Conservation (phyloP, 2,888 invertebrate species). For the Micoletzkya japonica region DNA sequence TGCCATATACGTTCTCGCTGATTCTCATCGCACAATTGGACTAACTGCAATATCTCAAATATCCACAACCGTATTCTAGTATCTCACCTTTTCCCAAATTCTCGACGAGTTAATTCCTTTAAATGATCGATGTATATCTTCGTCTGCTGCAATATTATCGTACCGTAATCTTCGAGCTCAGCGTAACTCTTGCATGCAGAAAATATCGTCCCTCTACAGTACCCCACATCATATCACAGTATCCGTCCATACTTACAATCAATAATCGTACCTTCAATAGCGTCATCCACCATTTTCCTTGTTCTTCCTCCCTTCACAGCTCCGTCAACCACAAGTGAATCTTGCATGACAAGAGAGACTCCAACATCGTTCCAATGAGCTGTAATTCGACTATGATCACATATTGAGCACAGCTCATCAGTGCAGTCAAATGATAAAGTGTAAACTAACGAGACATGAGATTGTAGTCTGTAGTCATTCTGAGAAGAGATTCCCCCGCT, state of each 20-base stretch:
- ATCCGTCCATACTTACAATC: background rate
- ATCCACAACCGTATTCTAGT: background rate
- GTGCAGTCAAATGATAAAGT: background rate
- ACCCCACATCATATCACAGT: background rate
- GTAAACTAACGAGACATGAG: constrained; percentile 3
- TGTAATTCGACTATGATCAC: background rate
- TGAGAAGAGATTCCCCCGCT: background rate
- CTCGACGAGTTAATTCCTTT: constrained; percentile 37
- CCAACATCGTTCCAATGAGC: constrained; percentile 28
- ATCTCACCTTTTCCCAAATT: constrained; percentile 42
- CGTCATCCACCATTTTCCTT: constrained; percentile 27
- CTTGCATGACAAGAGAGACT: constrained; percentile 36
- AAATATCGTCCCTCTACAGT: background rate
- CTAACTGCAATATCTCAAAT: background rate
- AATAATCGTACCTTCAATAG: constrained; percentile 12
- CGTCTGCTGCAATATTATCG: background rate
- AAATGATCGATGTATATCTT: constrained; percentile 26
- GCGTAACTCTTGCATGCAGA: background rate
- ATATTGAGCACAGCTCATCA: background rate
- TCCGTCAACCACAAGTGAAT: constrained; percentile 35
- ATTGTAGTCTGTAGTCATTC: constrained; percentile 11
- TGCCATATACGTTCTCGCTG: constrained; percentile 20
- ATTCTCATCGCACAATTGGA: constrained; percentile 12
- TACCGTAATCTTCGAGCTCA: background rate
- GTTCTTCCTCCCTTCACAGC: constrained; percentile 30